Conservation (phyloP, 2,797 vertebrate genomes). For the Oreonectes daqikongensis region DNA sequence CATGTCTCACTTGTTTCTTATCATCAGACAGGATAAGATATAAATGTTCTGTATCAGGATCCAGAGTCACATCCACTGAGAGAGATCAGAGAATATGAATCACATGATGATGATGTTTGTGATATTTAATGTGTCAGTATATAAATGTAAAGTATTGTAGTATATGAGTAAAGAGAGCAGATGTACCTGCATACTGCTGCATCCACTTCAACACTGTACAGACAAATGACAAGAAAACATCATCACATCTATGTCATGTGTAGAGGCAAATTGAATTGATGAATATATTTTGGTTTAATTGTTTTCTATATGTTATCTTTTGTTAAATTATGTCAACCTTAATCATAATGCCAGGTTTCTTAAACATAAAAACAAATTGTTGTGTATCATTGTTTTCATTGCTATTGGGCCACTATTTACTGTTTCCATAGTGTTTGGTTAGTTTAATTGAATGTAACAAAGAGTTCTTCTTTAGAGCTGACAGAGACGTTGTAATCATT, state of each 20-base stretch:
- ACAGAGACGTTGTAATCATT: no score
- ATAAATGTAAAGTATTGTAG: background rate
- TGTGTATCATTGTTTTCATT: no score
- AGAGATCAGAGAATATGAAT: slow-evolving; percentile 4
- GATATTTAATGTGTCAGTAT: background rate
- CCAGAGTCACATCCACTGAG: slow-evolving; percentile 9
- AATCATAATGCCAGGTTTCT: no score
- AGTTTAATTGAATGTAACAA: no score
- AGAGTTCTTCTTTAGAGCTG: no score
- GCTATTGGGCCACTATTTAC: no score
- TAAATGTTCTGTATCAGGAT: background rate
- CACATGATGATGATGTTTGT: background rate
- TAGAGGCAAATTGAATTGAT: no score
- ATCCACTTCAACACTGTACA: background rate
- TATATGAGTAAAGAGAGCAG: background rate
- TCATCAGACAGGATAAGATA: background rate
- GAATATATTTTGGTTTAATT: no score
- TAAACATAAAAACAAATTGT: no score
- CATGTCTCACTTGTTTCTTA: background rate
- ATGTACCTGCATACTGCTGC: background rate
- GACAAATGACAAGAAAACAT: background rate
- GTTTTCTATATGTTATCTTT: no score
- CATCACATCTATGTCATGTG: background rate
- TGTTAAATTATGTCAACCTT: no score
- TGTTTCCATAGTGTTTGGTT: no score